Evolutionary conservation across 2,888 invertebrate species (phyloP).

Genomic region (Drosophila basisetae): DNA sequence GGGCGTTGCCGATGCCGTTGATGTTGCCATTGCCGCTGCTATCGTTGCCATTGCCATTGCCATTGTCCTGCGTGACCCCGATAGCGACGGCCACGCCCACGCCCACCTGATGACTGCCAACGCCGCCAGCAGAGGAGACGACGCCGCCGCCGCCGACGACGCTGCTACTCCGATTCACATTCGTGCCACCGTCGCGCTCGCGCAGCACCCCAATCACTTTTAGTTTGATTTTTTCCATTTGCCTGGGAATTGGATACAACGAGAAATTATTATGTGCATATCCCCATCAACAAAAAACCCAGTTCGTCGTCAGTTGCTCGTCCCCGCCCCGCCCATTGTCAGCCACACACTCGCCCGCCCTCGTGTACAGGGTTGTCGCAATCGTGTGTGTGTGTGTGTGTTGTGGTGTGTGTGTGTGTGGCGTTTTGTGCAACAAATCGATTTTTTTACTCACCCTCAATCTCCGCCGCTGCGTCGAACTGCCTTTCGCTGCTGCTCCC

Average conservation of each 20-base stretch:
- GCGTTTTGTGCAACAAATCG: constrained; percentile 80
- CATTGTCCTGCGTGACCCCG: constrained; percentile 75
- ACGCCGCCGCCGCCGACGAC: constrained; percentile 42
- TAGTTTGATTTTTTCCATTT: constrained; percentile 83
- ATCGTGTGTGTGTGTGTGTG: constrained; percentile 25
- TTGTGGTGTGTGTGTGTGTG: constrained; percentile 41
- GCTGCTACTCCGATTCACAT: constrained; percentile 74
- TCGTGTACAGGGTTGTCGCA: constrained; percentile 62
- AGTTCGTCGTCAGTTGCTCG: constrained; percentile 43
- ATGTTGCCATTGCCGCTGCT: constrained; percentile 59
- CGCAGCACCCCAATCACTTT: constrained; percentile 84
- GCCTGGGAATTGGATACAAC: constrained; percentile 36
- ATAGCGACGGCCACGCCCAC: constrained; percentile 57
- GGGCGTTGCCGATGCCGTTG: constrained; percentile 58
- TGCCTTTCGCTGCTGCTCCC: constrained; percentile 69
- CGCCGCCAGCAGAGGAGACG: constrained; percentile 44
- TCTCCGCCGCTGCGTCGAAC: constrained; percentile 62
- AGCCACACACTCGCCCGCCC: constrained; percentile 54
- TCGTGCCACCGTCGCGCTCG: constrained; percentile 78
- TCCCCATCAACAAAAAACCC: constrained; percentile 40
- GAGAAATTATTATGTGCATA: constrained; percentile 40
- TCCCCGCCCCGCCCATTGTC: constrained; percentile 37
- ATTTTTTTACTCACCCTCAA: constrained; percentile 80
- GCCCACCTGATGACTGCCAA: constrained; percentile 68
- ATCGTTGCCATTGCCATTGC: constrained; percentile 60